These are phyloP conservation scores for Cheilosia pagana DNA, from an alignment of 2,888 invertebrate species.

Conservation along the genomic window DNA sequence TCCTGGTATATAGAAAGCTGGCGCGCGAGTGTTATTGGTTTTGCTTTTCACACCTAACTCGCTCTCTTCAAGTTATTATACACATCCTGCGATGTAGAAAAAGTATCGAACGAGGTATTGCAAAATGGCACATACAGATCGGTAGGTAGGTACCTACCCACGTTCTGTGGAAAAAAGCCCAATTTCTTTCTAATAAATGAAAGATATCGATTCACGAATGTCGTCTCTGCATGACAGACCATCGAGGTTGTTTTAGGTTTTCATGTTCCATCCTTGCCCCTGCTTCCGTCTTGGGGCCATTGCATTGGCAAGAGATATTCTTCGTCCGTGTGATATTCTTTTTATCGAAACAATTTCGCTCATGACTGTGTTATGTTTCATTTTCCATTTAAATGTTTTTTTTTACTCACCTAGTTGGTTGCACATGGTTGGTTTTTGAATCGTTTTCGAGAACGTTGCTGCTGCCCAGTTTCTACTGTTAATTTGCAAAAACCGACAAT, in stretches of 20 bases:
- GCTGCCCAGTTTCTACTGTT: no score
- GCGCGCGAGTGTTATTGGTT: constrained; percentile 35
- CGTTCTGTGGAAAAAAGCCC: constrained; percentile 46
- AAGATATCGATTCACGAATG: constrained; percentile 61
- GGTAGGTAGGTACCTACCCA: background rate
- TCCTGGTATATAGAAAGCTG: constrained; percentile 15
- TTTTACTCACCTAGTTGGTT: background rate
- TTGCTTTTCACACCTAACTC: constrained; percentile 43
- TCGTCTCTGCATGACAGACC: constrained; percentile 44
- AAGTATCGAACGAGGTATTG: constrained; percentile 15
- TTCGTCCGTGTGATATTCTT: constrained; percentile 25
- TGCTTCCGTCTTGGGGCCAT: background rate
- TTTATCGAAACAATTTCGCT: constrained; percentile 59
- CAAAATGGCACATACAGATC: background rate
- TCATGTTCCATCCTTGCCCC: constrained; percentile 25
- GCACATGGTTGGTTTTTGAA: no score
- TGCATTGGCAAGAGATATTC: constrained; percentile 13
- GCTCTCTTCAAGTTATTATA: constrained; percentile 1
- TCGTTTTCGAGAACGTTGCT: no score
- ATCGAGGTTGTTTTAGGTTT: constrained; percentile 65
- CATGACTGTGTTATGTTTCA: constrained; percentile 33
- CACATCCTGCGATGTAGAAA: constrained; percentile 16
- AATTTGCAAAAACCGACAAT: no score
- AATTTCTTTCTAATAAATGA: constrained; percentile 57
- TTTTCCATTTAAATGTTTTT: constrained; percentile 9